Base-by-base conservation (phyloP, 92 coral and sea anemone genomes). In the Phenganax stokvisi region DNA sequence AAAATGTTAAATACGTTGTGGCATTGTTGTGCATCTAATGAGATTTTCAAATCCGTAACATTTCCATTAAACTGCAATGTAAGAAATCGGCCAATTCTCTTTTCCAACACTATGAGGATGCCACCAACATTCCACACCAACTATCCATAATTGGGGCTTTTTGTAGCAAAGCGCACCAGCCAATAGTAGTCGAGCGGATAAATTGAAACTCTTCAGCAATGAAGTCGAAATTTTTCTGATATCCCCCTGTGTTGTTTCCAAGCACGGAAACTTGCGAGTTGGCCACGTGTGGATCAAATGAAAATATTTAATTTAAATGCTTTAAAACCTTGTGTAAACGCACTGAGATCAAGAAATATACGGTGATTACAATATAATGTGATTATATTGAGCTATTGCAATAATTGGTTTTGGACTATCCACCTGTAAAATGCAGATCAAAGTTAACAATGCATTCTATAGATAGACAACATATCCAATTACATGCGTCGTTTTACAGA, bases 401-500 rank as follows among this genome's bases (percentile, higher is more conserved):
- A 11, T 68, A 68, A 68, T 68, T 68, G 73, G 51, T 25, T 27
- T 37, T 3, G 16, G 13, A 30, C 54, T 6, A 37, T 37, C 17
- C 16, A 53, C 1, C 73, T 37, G 53, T 68, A 30, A 53, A 53
- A 37, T 30, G n/a, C 16, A 12, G 53, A 13, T 37, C 53, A 68
- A 25, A 30, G 30, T 1, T 30, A 20, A 68, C 53, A 30, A 12
- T 1, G 47, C 47, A 5, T 5, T 37, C 47, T 37, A 37, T 37
- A 37, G 1, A 68, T 28, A 64, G 8, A 13, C 70, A 17, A 44
- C 73, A 37, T 68, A 68, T 68, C 73, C 73, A 28, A 68, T 68
- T 68, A 68, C 73, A 68, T 68, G 53, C 47, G 73, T 68, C 73
- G 47, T 37, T 64, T 68, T 30, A 53, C 73, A 68, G 37, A 68